phyloP scores from a whole-genome alignment of 1,140 invertebrate species.

The Lamellibrachia luymesi region DNA sequence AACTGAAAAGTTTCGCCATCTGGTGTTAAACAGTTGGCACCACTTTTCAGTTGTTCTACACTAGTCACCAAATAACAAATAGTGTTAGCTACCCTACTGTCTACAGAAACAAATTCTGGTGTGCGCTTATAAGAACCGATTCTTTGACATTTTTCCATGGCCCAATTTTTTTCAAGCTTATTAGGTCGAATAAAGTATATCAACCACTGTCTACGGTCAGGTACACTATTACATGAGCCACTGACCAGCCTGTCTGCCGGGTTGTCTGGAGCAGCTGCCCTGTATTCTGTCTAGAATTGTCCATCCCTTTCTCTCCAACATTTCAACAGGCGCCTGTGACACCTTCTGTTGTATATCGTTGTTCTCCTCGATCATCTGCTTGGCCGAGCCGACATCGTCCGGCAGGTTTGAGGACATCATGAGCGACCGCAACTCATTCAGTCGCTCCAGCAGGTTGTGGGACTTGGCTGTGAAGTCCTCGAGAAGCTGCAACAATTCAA shows the following conservation, averaged over 20 bases:
- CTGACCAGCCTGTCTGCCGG: constrained; percentile 17
- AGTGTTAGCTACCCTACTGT: too few species aligned
- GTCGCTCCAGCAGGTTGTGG: constrained; percentile 82
- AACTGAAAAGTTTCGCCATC: too few species aligned
- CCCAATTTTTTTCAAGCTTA: too few species aligned
- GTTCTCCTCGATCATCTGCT: constrained; percentile 87
- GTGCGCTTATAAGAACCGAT: too few species aligned
- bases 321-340: constrained; percentile 87
- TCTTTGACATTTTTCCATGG: too few species aligned
- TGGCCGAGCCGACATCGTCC: constrained; percentile 85
- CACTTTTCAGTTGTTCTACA: too few species aligned
- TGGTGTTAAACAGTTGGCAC: too few species aligned
- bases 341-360: constrained; percentile 93
- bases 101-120: too few species aligned
- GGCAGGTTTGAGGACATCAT: constrained; percentile 68
- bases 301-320: constrained; percentile 76
- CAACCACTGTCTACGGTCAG: too few species aligned
- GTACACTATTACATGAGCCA: not conserved
- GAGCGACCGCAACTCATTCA: constrained; percentile 80
- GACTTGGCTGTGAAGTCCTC: constrained; percentile 96
- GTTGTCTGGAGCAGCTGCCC: constrained; percentile 10
- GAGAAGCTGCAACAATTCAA: constrained; percentile 64
- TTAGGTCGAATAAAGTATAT: too few species aligned
- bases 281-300: constrained; percentile 38
- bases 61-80: too few species aligned